Percentiles rank a stretch among this genome's conserved stretches.
These are phyloP conservation scores for Cheumatopsyche charites DNA, from an alignment of 1,140 invertebrate genomes.

Conservation along the genomic window DNA sequence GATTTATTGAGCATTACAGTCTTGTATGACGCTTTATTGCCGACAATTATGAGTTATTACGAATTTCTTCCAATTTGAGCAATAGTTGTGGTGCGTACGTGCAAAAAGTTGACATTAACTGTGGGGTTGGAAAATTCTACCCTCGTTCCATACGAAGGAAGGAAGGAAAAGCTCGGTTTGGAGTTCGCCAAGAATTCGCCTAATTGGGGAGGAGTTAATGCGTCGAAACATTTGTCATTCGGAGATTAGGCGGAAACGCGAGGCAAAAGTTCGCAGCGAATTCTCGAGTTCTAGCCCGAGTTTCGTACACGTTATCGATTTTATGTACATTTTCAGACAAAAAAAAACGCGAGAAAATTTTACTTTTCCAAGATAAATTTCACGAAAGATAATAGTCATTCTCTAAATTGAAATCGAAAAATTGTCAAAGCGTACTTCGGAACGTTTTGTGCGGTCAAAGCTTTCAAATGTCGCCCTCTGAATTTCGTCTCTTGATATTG, in stretches of 20 bases:
- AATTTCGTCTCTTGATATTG: neutral
- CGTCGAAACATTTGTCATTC: slow-evolving; percentile 43
- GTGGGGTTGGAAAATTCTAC: too few species aligned
- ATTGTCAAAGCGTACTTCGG: too few species aligned
- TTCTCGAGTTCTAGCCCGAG: neutral
- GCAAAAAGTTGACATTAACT: slow-evolving; percentile 2
- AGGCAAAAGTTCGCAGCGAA: neutral
- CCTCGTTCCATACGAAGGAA: neutral
- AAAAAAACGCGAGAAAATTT: neutral
- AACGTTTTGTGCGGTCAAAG: neutral
- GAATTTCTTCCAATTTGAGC: too few species aligned
- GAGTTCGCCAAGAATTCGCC: slow-evolving; percentile 43
- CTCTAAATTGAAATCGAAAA: too few species aligned
- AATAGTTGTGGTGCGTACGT: neutral
- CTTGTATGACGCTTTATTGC: too few species aligned
- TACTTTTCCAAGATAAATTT: too few species aligned
- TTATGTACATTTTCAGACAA: neutral
- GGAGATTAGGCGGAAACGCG: slow-evolving; percentile 36
- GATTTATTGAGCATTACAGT: too few species aligned
- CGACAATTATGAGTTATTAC: too few species aligned
- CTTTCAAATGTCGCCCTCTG: neutral
- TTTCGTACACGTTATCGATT: neutral
- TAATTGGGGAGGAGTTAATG: slow-evolving; percentile 44
- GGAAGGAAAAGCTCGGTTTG: slow-evolving; percentile 13
- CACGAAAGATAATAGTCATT: too few species aligned